Evolutionary conservation across 2,888 invertebrate genomes (phyloP).

Genomic region (Oscheius sp.): DNA sequence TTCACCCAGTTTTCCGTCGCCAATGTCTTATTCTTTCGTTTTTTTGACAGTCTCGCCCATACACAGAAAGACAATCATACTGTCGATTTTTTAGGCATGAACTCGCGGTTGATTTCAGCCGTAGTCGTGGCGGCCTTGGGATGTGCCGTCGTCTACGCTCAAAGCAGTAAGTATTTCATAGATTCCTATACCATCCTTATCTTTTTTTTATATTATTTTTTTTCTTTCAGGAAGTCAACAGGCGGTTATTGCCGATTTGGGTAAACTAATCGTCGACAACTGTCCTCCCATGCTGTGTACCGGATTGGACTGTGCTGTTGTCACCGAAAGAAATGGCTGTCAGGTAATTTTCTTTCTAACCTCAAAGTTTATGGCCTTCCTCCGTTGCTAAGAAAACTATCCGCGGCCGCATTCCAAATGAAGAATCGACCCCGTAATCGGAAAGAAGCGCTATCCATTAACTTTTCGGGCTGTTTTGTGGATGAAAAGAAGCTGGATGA

Average conservation of each 20-base stretch:
- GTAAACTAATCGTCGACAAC: conserved; percentile 72
- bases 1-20: too few species aligned
- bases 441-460: conserved; percentile 9
- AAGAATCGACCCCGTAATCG: conserved; percentile 22
- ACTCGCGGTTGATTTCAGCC: conserved; percentile 28
- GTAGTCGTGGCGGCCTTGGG: conserved; percentile 24
- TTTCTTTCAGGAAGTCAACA: conserved; percentile 55
- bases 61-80: neutral
- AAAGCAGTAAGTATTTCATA: conserved; percentile 22
- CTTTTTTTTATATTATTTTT: neutral
- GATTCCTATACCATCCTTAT: neutral
- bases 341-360: conserved; percentile 55
- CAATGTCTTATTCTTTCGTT: neutral
- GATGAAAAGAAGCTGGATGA: neutral
- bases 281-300: conserved; percentile 73
- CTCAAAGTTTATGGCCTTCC: neutral
- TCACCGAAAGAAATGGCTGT: conserved; percentile 72
- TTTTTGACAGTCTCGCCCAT: neutral
- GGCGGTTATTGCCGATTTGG: conserved; percentile 70
- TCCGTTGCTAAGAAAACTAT: conserved; percentile 7
- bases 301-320: conserved; percentile 72
- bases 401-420: conserved; percentile 29
- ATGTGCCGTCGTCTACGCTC: conserved; percentile 30
- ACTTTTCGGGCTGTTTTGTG: neutral
- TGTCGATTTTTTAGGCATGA: conserved; percentile 22